Base-by-base conservation (phyloP, 2,797 vertebrate genomes). In the Martes flavigula region DNA sequence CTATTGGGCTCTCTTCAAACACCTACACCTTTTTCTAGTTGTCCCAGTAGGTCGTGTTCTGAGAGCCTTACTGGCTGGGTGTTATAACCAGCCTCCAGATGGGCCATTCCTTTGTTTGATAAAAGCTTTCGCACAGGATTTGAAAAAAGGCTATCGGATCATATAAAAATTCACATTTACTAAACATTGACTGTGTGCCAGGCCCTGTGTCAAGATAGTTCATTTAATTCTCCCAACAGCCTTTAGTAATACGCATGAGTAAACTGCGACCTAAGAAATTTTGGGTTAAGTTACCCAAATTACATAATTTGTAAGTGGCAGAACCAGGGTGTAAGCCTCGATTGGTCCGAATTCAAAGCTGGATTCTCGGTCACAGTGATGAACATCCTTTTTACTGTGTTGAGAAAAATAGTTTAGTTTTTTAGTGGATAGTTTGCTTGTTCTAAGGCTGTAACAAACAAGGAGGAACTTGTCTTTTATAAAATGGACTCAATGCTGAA, bases 141-240 rank as follows among this genome's bases (percentile, higher is more conserved):
- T 84, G 70, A 23, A 68, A 87, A 51, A 81, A 73, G 40, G 3
- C 11, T 21, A 0, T 58, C 13, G 62, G 27, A 27, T 90, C 27
- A 92, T 82, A 77, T 17, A 51, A 85, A 96, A 96, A 93, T 79
- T 68, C 89, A 35, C 68, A 58, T 54, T 87, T 97, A 48, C 77
- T 94, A 91, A 97, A 23, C 32, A 43, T 85, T 58, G 25, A 60
- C 12, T 27, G 1, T 58, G n/a, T 94, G 32, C 35, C 35, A 90
- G 68, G 56, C 40, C 46, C 21, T 82, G 40, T 75, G 51, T 48
- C 51, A 92, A 91, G 95, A 94, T 75, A n/a, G 11, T 94, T 96
- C 27, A 79, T 87, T 94, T 84, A 51, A 89, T 96, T 94, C 56
- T 96, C 77, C 86, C n/a, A 78, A 48, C 5, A 87, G 58, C n/a